Base-by-base conservation (phyloP, 30 jellyfish, hydroid and myxozoan genomes). In the Pseudorhiza aurosa region DNA sequence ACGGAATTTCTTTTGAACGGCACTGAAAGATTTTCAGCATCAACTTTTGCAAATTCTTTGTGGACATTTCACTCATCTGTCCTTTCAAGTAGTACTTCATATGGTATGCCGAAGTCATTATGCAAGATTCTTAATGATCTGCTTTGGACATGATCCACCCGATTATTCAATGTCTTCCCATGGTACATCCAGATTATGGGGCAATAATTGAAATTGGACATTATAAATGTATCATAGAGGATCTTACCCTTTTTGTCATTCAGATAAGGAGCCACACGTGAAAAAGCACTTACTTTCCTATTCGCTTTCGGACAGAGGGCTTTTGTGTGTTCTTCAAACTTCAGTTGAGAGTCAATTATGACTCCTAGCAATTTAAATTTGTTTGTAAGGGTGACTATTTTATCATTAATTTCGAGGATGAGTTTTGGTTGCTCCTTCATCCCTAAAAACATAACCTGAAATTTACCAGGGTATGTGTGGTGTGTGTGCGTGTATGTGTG, bases 141-240 rank as follows among this genome's bases (percentile, higher is more conserved):
- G 32, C 65, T 63, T 25, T 62, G 91, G 35, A 79, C 68, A 8
- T 68, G 78, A 65, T 64, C 42, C 17, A 79, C 71, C 75, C 56
- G 30, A 31, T 62, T 49, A 39, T 25, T 79, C 31, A 67, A 31
- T n/a, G 55, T 36, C 59, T 79, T 46, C 24, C 86, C 85, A 35
- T 32, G 59, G 50, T 21, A 82, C 80, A 82, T 82, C 94, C 94
- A 82, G 63, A 82, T 58, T 22, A 68, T 81, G 9, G 94, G 86
- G 71, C 81, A 56, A 68, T 68, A 82, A 44, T 42, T 68, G 44
- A 68, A 53, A 57, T 82, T 68, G 25, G 94, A 51, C 81, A 67
- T 55, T 11, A 82, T 25, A 55, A 82, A 67, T 24, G 86, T 9
- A 46, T 70, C 40, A 18, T 68, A 51, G 33, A 70, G 72, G 51